These are phyloP conservation scores for Anodontia alba DNA, from an alignment of 2,888 invertebrate genomes.

Conservation along the genomic window DNA sequence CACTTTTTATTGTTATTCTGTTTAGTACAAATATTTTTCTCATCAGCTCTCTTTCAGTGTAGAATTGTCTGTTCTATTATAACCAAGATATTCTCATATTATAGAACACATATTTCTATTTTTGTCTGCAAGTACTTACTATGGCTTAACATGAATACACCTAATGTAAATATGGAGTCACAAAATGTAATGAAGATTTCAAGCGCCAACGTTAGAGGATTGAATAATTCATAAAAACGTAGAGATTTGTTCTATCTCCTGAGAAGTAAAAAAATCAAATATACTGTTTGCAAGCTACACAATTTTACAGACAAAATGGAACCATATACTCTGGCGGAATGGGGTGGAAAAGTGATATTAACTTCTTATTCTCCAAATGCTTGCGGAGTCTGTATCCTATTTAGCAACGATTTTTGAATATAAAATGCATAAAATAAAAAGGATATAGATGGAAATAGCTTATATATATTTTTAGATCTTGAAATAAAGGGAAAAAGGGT, in stretches of 20 bases:
- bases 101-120: too few species aligned
- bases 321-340: conserved; percentile 13
- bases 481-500: neutral
- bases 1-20: too few species aligned
- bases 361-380: conserved; percentile 29
- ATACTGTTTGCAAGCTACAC: conserved; percentile 18
- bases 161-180: neutral
- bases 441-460: conserved; percentile 6
- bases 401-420: conserved; percentile 25
- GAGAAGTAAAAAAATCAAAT: conserved; percentile 10
- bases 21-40: too few species aligned
- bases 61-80: too few species aligned
- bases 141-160: too few species aligned
- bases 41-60: too few species aligned
- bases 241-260: conserved; percentile 16
- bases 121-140: too few species aligned
- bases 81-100: too few species aligned
- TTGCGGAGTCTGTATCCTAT: conserved; percentile 24
- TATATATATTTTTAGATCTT: conserved; percentile 18
- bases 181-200: neutral
- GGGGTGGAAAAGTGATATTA: conserved; percentile 26
- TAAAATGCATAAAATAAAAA: conserved; percentile 14
- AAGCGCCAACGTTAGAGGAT: neutral
- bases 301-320: conserved; percentile 20
- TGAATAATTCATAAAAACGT: neutral